Base-by-base conservation (phyloP, 1,140 invertebrate genomes). In the Papilio aristodemus region DNA sequence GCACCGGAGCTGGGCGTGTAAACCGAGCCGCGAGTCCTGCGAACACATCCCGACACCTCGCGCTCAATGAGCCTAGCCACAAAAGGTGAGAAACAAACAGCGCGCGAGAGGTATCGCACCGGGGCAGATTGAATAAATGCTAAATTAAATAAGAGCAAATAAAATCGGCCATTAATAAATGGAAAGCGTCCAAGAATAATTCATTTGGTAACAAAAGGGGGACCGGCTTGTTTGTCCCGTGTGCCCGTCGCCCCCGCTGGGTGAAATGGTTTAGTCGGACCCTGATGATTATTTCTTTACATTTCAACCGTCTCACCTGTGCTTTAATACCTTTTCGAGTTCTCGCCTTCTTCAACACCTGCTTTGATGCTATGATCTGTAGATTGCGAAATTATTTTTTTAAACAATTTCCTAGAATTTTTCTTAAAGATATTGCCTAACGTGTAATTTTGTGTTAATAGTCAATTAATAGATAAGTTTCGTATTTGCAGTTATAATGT, bases 111-210 rank as follows among this genome's bases (percentile, higher is more conserved):
- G 78, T 80, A 80, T 84, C 80, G 80, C 77, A 81, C 84, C 80
- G 60, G 81, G 83, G 83, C 81, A 91, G 85, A 89, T 89, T 91
- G 83, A 91, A 90, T 91, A 89, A 91, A 90, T 90, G 85, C 83
- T 81, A 91, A 91, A 91, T 91, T 91, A 90, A 90, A 91, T 90
- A 84, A 88, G 82, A 91, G 87, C 87, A 89, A 91, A 91, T 90
- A 90, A 90, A 91, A 86, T 74, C 62, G 60, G 50, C 79, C 78
- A 84, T 86, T 88, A 88, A 87, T 84, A 80, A 85, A 82, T 83
- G 83, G 86, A 86, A 82, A 73, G 79, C 79, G 78, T 77, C 80
- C 62, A 77, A 77, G 81, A 77, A 83, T 83, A 84, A 86, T 87
- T 84, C 77, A 78, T 73, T 77, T 78, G 71, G 69, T 50, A 71